Base-by-base conservation (phyloP, 1,140 invertebrate species). In the Cydia splendana region DNA sequence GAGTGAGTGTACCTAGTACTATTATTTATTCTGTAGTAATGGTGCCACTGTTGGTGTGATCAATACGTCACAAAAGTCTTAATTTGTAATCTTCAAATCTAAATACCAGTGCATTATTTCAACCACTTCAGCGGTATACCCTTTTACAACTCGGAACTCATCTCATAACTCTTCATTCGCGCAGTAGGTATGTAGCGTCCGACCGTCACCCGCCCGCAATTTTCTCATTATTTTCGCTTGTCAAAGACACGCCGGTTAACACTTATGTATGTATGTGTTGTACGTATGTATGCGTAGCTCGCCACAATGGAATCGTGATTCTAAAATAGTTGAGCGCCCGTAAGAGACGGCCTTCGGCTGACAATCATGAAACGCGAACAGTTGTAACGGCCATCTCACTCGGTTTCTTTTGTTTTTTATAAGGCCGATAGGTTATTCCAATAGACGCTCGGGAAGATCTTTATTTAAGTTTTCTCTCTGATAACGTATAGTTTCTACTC, bases 191-290 rank as follows among this genome's bases (percentile, higher is more conserved):
- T 9, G 53, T 18, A 57, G 53, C 57, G 57, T 9, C 30, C 30
- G 30, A 18, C 34, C 75, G 65, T 76, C 34, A 76, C 28, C 18
- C 24, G 65, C 9, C 15, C 15, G 48, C 48, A 53, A 71, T 71
- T 69, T 69, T 71, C 34, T 71, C 67, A 71, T 71, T 71, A 71
- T 71, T 71, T 71, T 71, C 10, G 30, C 65, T 34, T 69, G 67
- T 71, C 67, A 38, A 71, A 42, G 67, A 42, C 34, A 42, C 34
- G 34, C 13, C 13, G 65, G 10, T 2, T 42, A 18, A 71, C 57
- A 62, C 10, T 0, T n/a, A 69, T 15, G 5, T 69, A 34, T 69
- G 65, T n/a, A 69, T 38, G 65, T 45, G 15, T 30, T 45, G 15
- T 30, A 69, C 34, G 34, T 12, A 20, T 20, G 34, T 38, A 15